These are phyloP conservation scores for Saccopteryx bilineata DNA, from an alignment of 2,113 vertebrate genomes.

Conservation along the genomic window DNA sequence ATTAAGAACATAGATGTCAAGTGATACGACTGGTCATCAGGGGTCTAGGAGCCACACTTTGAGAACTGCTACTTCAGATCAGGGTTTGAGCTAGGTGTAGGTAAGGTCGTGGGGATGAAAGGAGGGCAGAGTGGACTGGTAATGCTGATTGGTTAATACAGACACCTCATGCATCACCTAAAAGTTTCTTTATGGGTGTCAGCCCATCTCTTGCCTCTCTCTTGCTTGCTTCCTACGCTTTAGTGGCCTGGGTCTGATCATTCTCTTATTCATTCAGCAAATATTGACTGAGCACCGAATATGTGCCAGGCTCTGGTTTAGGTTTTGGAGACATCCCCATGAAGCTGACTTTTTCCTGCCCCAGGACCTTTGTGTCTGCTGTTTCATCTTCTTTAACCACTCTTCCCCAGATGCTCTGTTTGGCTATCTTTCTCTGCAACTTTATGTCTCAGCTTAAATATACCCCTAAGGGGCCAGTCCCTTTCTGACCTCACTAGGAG, in stretches of 20 bases:
- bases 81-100: not conserved
- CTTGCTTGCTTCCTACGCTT: not conserved
- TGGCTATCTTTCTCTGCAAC: not conserved
- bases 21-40: not conserved
- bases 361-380: not conserved
- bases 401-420: not conserved
- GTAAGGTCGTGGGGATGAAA: not conserved
- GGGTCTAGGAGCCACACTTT: not conserved
- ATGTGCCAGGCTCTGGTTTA: not conserved
- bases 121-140: not conserved
- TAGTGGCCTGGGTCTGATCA: not conserved
- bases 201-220: not conserved
- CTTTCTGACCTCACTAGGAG: not conserved
- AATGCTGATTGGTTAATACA: not conserved
- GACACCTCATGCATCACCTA: not conserved
- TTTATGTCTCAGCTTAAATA: not conserved
- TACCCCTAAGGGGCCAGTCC: not conserved
- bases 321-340: not conserved
- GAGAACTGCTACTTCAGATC: not conserved
- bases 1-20: not conserved
- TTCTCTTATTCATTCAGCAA: not conserved
- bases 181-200: not conserved
- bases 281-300: not conserved
- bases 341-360: not conserved
- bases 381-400: not conserved